A percentile compares a stretch with the other conserved stretches of the same genome.
Evolutionary conservation across 2,797 vertebrate genomes (phyloP).

Genomic region (Morus bassanus): DNA sequence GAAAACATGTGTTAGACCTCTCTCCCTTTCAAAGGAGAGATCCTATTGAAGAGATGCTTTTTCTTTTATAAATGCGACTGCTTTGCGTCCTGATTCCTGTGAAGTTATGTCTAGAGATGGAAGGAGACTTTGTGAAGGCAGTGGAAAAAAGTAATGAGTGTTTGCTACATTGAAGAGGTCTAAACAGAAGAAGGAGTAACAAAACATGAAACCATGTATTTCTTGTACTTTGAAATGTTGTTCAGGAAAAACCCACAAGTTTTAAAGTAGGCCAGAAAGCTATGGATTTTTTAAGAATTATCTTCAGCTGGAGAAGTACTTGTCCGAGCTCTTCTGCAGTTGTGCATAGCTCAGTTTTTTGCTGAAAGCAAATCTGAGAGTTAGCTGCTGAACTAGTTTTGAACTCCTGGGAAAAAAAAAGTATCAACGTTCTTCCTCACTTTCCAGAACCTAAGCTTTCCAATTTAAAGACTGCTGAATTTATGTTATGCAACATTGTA

Average conservation of each 20-base stretch:
- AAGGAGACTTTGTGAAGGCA: not conserved
- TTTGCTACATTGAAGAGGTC: not conserved
- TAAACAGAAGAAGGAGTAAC: not conserved
- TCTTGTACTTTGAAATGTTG: not conserved
- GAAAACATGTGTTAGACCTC: not conserved
- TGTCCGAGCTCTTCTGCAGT: not conserved
- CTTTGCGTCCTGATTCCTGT: not conserved
- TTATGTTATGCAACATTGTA: not conserved
- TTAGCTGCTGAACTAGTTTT: not conserved
- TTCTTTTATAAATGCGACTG: not conserved
- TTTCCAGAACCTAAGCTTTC: not conserved
- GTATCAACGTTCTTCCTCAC: not conserved
- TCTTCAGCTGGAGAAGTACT: not conserved
- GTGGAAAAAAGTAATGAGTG: not conserved
- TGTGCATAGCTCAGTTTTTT: not conserved
- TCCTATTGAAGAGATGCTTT: not conserved
- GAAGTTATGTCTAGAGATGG: not conserved
- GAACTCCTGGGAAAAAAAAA: not conserved
- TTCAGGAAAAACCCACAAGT: not conserved
- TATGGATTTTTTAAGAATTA: not conserved
- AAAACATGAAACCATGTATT: not conserved
- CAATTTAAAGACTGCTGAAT: not conserved
- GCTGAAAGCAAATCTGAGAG: not conserved
- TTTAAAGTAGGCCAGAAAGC: not conserved
- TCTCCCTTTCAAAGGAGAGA: not conserved